Evolutionary conservation across 1,140 invertebrate species (phyloP), one percentile per base, ranked within the genome.

Genomic region (Drosophila lacteicornis): DNA sequence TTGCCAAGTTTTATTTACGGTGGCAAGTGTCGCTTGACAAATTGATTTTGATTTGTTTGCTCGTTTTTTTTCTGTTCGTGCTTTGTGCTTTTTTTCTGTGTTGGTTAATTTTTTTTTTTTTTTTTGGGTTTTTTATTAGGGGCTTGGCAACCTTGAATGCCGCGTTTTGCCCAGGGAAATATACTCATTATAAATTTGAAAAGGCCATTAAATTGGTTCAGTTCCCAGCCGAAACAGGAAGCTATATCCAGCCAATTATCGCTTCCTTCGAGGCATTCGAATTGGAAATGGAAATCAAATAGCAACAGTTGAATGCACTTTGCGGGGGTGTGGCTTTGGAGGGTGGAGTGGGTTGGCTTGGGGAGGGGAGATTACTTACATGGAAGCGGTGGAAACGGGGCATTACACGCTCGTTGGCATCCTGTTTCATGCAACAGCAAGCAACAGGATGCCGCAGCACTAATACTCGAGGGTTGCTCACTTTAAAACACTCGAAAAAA

Each of bases 381-480:
- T 13, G 13, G 17, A 4, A 33, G 19, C 50, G 46, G 56, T 15
- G 65, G 50, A 40, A 77, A 49, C 73, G 40, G 66, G 60, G 65
- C 71, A 88, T 88, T 88, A 90, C 81, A 90, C 85, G 85, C 59
- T 88, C 82, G 65, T 79, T 88, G 85, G 85, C 85, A 90, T 90
- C 85, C 85, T 90, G 86, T 90, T 90, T 90, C 86, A 90, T 91
- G 85, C 82, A 82, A 91, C 75, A 91, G 57, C 86, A 90, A 91
- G 82, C 85, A 90, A 85, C 85, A 90, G 85, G 85, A 90, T 90
- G 85, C 86, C 40, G 40, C 61, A 70, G 47, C 43, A 65, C n/a
- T 33, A 51, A 38, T 19, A 33, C 33, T 33, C 68, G 55, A 70
- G 79, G 75, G 88, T 79, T 82, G 61, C 71, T 70, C 50, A 47